A percentile compares a stretch with the other conserved stretches of the same genome.
phyloP scores from a whole-genome alignment of 2,888 invertebrate species.

The Atrina japonica region DNA sequence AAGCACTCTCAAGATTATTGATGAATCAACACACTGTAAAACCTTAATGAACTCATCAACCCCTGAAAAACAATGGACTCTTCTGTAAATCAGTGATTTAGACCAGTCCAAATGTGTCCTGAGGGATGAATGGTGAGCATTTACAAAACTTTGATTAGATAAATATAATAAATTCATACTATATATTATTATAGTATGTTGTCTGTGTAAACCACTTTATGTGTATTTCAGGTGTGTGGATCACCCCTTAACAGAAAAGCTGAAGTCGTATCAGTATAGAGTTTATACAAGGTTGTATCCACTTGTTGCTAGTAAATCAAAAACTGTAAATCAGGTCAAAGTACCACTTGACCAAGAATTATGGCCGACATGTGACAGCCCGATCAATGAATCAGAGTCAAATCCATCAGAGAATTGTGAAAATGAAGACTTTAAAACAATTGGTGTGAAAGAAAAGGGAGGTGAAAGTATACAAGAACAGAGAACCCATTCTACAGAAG shows the following conservation, averaged over 20 bases:
- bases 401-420: neutral
- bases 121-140: no score
- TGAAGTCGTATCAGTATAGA: slow-evolving; percentile 67
- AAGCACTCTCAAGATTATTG: no score
- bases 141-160: no score
- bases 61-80: no score
- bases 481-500: slow-evolving; percentile 14
- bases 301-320: slow-evolving; percentile 58
- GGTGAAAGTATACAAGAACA: slow-evolving; percentile 29
- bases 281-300: slow-evolving; percentile 66
- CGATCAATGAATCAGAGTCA: slow-evolving; percentile 7
- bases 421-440: neutral
- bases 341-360: slow-evolving; percentile 57
- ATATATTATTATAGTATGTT: no score
- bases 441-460: neutral
- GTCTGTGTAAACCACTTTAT: neutral
- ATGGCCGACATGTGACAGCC: slow-evolving; percentile 34
- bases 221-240: slow-evolving; percentile 65
- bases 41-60: no score
- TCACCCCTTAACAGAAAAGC: slow-evolving; percentile 73
- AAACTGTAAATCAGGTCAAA: slow-evolving; percentile 54
- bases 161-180: no score
- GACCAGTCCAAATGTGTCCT: no score
- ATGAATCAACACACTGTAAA: no score
- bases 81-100: no score